These are phyloP conservation scores for Marcusenius ussheri DNA, from an alignment of 2,113 vertebrate species.

Conservation along the genomic window DNA sequence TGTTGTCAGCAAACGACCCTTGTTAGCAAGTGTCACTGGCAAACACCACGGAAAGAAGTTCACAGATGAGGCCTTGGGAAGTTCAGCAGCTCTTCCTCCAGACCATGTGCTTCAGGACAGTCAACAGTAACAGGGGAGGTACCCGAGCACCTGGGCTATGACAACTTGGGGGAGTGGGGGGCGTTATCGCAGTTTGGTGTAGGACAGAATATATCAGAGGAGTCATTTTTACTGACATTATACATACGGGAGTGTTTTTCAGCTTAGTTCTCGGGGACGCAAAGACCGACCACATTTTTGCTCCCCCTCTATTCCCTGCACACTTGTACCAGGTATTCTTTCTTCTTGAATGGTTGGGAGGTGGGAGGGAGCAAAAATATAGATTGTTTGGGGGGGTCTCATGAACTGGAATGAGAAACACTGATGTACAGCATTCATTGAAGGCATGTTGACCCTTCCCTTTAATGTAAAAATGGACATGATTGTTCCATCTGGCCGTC, in stretches of 20 bases:
- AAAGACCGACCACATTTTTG: not conserved
- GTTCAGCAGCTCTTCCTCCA: not conserved
- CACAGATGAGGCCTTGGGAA: not conserved
- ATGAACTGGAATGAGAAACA: not conserved
- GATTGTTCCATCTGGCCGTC: too few relatives aligned
- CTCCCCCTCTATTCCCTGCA: not conserved
- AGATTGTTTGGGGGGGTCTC: not conserved
- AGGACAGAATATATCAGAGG: not conserved
- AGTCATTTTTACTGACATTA: not conserved
- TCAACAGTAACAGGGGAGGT: not conserved
- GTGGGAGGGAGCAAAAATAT: not conserved
- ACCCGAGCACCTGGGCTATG: not conserved
- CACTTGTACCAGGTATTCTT: not conserved
- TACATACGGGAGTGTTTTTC: not conserved
- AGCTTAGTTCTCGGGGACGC: not conserved
- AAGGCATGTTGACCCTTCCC: not conserved
- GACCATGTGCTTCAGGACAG: not conserved
- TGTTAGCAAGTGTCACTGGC: not conserved
- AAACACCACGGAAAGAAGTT: not conserved
- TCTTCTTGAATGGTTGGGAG: not conserved
- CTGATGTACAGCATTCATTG: not conserved
- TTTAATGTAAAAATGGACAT: not conserved
- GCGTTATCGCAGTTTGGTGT: not conserved
- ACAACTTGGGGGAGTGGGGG: not conserved
- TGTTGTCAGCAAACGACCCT: not conserved